Evolutionary conservation across 1,140 invertebrate genomes (phyloP), one percentile per base, ranked within the genome.

Genomic region (Calliphora vicina): DNA sequence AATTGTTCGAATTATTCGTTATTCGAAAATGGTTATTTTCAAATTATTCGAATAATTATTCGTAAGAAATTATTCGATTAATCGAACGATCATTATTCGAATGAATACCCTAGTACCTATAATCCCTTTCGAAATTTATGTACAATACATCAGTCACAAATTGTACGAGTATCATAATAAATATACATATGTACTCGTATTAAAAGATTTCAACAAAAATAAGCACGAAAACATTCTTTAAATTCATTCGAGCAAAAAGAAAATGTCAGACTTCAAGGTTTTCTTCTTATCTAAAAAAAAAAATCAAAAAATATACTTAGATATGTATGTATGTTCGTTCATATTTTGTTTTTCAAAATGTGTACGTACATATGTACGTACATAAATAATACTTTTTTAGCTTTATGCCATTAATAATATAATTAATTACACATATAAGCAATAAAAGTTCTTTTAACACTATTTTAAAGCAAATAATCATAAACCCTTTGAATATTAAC

Each of bases 81-180:
- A n/a, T n/a, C n/a, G n/a, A n/a, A n/a, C n/a, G n/a, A n/a, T n/a
- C n/a, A n/a, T n/a, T n/a, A n/a, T n/a, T n/a, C n/a, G n/a, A n/a
- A n/a, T n/a, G n/a, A n/a, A n/a, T n/a, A n/a, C n/a, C n/a, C n/a
- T n/a, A n/a, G n/a, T n/a, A n/a, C n/a, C n/a, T n/a, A 57, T 57
- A 57, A 87, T 97, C 94, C 89, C 73, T 76, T 57, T 57, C 50
- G 50, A 57, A 57, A 57, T 57, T 57, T 57, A 35, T 35, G 35
- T 10, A 35, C 10, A 5, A 6, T 35, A 35, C 35, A 35, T 35
- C 35, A 35, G 35, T 35, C 35, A 35, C 35, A 35, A 35, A 35
- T 35, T 35, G 10, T 35, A 42, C 74, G 61, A 67, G 17, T 25
- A 43, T 23, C 74, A 78, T 43, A 78, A 78, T 35, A 35, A 35